Base-by-base conservation (phyloP, 1,140 invertebrate species). In the Macrobrachium rosenbergii region DNA sequence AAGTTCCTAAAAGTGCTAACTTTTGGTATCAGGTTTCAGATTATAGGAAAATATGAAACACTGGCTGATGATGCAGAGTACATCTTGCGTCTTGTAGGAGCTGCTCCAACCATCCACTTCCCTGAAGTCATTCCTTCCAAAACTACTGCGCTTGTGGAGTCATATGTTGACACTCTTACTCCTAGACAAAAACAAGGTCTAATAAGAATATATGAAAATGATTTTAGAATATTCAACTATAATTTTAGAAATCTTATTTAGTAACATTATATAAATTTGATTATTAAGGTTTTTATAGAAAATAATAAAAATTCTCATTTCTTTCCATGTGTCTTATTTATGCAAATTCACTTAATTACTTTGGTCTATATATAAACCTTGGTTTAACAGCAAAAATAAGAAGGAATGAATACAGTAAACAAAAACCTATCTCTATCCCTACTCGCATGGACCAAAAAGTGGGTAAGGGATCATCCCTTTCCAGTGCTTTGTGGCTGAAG, bases 11-110 rank as follows among this genome's bases (percentile, higher is more conserved):
- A 10, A 10, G 52, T 10, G 7, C 7, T 52, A 52, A 10, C 52
- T 52, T 52, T 12, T 52, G 52, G 12, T 52, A 5, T 52, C 12
- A 52, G 95, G 92, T 99, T 98, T 92, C 96, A 97, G 91, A 94
- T 97, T 91, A 95, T 98, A 79, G 97, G 97, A 92, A 94, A 96
- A 92, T 94, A 94, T 89, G 94, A 95, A 91, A 95, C 95, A 0
- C 91, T 97, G 7, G 91, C 94, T 58, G 94, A 95, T 83, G 95
- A 97, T 91, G 94, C 94, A 0, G 92, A 94, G 1, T 93, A 94
- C 87, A 93, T 95, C 2, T 91, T 96, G 2, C 92, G 95, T 91
- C 93, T 95, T 91, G 93, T 96, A 89, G 93, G 94, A 88, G 93
- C 88, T n/a, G 59, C 82, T 16, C 76, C 78, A 2, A 19, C 58